Percentiles rank a stretch among this genome's conserved stretches.
These are phyloP conservation scores for Plebejus argus DNA, from an alignment of 2,888 invertebrate genomes.

Conservation along the genomic window DNA sequence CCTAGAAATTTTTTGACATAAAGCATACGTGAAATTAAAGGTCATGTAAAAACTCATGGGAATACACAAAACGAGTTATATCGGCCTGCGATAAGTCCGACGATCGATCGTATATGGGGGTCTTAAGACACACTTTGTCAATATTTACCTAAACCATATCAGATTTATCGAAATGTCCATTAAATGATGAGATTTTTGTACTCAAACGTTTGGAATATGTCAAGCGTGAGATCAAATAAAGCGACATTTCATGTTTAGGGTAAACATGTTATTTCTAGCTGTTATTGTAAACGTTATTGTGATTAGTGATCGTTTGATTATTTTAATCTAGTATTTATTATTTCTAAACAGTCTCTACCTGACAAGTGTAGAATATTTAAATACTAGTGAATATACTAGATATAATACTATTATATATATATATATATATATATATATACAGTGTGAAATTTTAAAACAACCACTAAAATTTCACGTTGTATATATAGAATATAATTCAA, in stretches of 20 bases:
- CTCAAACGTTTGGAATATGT: neutral
- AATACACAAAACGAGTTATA: no score
- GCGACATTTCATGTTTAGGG: neutral
- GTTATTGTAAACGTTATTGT: neutral
- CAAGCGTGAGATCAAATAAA: slow-evolving; percentile 13
- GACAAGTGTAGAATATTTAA: neutral
- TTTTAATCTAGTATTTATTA: neutral
- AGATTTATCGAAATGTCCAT: slow-evolving; percentile 15
- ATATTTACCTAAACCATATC: neutral
- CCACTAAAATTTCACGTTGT: no score
- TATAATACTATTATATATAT: no score
- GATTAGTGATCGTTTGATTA: neutral
- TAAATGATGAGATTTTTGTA: slow-evolving; percentile 1
- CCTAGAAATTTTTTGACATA: no score
- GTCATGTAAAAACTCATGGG: no score
- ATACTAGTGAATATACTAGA: no score
- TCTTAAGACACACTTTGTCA: neutral
- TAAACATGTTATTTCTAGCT: neutral
- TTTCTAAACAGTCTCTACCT: neutral
- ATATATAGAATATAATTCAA: no score
- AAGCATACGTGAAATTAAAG: no score
- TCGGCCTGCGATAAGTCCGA: neutral
- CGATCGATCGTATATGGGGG: neutral
- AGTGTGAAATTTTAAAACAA: no score
- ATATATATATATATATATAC: no score